Evolutionary conservation across 2,888 invertebrate genomes (phyloP).

Genomic region (Drosophila mulleri): DNA sequence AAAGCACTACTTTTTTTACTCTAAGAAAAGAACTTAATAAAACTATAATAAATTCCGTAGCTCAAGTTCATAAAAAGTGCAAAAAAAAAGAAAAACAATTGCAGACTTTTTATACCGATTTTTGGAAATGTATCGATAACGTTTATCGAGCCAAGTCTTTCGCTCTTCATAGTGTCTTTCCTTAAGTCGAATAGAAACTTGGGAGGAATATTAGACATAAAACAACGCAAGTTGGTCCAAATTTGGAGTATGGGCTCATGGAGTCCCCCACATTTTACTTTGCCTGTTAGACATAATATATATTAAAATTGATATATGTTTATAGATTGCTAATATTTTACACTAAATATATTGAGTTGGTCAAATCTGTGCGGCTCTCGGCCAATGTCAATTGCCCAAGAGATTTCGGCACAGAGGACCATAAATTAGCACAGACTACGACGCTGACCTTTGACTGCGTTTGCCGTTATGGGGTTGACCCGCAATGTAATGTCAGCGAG

Average conservation of each 20-base stretch:
- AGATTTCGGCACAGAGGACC: conserved; percentile 45
- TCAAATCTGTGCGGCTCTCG: conserved; percentile 24
- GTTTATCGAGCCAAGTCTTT: background rate
- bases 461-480: conserved; percentile 51
- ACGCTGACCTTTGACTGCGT: conserved; percentile 48
- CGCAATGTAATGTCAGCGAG: conserved; percentile 17
- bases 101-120: background rate
- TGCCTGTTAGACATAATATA: too few species aligned
- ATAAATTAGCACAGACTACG: conserved; percentile 47
- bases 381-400: conserved; percentile 43
- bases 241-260: too few species aligned
- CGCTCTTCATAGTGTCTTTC: too few species aligned
- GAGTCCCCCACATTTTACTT: too few species aligned
- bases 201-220: too few species aligned
- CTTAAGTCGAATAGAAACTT: too few species aligned
- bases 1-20: too few species aligned
- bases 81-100: too few species aligned
- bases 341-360: background rate
- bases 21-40: too few species aligned
- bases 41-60: too few species aligned
- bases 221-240: too few species aligned
- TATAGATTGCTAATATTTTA: background rate
- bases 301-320: background rate
- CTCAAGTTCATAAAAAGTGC: too few species aligned
- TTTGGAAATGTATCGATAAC: background rate